Base-by-base conservation (phyloP, 2,888 invertebrate species). In the Ferdinandea cuprea region DNA sequence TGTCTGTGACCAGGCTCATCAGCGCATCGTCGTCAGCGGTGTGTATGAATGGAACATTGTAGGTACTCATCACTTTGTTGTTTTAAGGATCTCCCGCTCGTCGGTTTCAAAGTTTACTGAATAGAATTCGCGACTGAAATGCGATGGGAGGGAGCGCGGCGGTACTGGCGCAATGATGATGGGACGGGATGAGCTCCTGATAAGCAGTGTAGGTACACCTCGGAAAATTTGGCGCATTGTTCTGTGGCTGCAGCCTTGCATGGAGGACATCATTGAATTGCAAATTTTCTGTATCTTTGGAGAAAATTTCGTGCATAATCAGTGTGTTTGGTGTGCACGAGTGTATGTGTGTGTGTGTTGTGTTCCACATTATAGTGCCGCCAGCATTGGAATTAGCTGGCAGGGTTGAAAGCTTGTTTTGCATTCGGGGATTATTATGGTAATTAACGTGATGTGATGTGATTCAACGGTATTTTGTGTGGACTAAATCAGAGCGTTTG, bases 271-370 rank as follows among this genome's bases (percentile, higher is more conserved):
- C 59, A 79, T 66, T 78, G 72, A 79, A 79, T 66, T 79, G 78
- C 72, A 79, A 79, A 72, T 72, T 79, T 48, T 72, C 52, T 72
- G 52, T 66, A 72, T 79, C 66, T 79, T 71, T 77, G 30, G 72
- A 72, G 25, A 21, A 71, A 66, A 56, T 79, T 66, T 50, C 35
- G 44, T 72, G 68, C 66, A 79, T 65, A 72, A 72, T 72, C 59
- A 65, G 46, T 58, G 42, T 44, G 42, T 17, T 28, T 15, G 56
- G 37, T 48, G 21, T 48, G n/a, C n/a, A n/a, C n/a, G n/a, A n/a
- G n/a, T 32, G 32, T 13, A 25, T 50, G 37, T 37, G 17, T 11
- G 59, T 42, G 9, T 32, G 32, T n/a, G 9, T 37, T 65, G 54
- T 63, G 42, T 19, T 72, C 21, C 21, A 19, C 61, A 54, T 72